A percentile compares a stretch with the other conserved stretches of the same genome.
Conservation (phyloP, 2,797 vertebrate genomes). For the Parotocinclus haroldoi region DNA sequence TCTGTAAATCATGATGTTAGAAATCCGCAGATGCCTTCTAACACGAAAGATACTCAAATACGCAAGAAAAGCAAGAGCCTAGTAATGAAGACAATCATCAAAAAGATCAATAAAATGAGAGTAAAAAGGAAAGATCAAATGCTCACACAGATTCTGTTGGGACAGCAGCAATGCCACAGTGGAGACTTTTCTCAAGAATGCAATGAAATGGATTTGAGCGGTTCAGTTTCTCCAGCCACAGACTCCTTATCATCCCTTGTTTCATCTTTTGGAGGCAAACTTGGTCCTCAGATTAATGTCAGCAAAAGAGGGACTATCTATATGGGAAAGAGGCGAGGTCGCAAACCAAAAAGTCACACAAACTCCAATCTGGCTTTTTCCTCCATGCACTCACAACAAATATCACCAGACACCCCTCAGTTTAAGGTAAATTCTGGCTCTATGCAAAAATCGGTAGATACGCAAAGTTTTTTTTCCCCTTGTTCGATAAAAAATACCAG, state of each 20-base stretch:
- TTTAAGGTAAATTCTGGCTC: constrained; percentile 9
- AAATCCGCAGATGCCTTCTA: constrained; percentile 57
- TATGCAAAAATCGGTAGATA: constrained; percentile 21
- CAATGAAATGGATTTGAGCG: constrained; percentile 24
- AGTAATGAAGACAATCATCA: constrained; percentile 90
- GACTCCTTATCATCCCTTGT: constrained; percentile 84
- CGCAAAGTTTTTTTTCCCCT: constrained; percentile 19
- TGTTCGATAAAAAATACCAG: constrained; percentile 20
- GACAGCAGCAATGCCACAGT: constrained; percentile 57
- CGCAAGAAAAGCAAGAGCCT: constrained; percentile 80
- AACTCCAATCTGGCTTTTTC: constrained; percentile 36
- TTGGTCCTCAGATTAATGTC: constrained; percentile 96
- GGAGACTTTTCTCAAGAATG: constrained; percentile 49
- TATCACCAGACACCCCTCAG: constrained; percentile 22
- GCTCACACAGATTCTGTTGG: constrained; percentile 81
- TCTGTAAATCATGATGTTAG: constrained; percentile 57
- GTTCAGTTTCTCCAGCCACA: constrained; percentile 38
- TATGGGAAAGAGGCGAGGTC: constrained; percentile 94
- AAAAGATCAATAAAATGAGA: constrained; percentile 95
- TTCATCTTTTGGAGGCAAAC: constrained; percentile 88
- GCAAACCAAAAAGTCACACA: constrained; percentile 85
- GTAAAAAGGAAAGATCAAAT: constrained; percentile 87
- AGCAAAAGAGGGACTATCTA: constrained; percentile 99
- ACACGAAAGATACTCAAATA: constrained; percentile 55
- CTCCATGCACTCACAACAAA: constrained; percentile 13